These are phyloP conservation scores for Diogma glabrata DNA, from an alignment of 2,888 invertebrate species.

Conservation along the genomic window DNA sequence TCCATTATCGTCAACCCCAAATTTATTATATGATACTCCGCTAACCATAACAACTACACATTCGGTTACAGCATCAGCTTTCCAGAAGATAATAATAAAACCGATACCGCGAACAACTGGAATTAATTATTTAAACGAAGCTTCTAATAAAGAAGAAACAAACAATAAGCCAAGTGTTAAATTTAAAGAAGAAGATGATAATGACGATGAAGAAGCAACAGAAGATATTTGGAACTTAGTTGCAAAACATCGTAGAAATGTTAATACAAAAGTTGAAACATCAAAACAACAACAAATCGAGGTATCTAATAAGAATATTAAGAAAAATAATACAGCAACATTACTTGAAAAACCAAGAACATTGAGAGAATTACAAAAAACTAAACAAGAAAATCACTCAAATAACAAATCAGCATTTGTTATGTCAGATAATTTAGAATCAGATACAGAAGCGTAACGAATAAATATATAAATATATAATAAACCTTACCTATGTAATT, in stretches of 20 bases:
- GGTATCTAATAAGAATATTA: slow-evolving; percentile 5
- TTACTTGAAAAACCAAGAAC: slow-evolving; percentile 19
- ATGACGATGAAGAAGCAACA: slow-evolving; percentile 19
- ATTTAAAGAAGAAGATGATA: background rate
- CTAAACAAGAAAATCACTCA: background rate
- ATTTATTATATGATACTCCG: too few relatives aligned
- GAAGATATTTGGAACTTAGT: slow-evolving; percentile 42
- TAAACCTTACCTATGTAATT: slow-evolving; percentile 68
- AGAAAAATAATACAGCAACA: slow-evolving; percentile 11
- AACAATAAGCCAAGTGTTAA: background rate
- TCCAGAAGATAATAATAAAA: slow-evolving; percentile 24
- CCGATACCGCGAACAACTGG: slow-evolving; percentile 22
- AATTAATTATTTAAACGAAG: slow-evolving; percentile 9
- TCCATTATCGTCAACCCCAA: too few relatives aligned
- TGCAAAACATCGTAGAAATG: slow-evolving; percentile 34
- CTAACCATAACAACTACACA: too few relatives aligned
- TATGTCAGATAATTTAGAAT: background rate
- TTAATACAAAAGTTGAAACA: background rate
- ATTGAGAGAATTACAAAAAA: slow-evolving; percentile 22
- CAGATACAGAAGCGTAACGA: slow-evolving; percentile 8
- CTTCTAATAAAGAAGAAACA: background rate
- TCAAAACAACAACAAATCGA: slow-evolving; percentile 6
- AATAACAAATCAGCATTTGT: background rate
- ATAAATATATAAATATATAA: background rate
- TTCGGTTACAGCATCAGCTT: too few relatives aligned